Evolutionary conservation across 2,113 vertebrate species (phyloP), one percentile per base, ranked within the genome.

Genomic region (Microtus richardsoni): DNA sequence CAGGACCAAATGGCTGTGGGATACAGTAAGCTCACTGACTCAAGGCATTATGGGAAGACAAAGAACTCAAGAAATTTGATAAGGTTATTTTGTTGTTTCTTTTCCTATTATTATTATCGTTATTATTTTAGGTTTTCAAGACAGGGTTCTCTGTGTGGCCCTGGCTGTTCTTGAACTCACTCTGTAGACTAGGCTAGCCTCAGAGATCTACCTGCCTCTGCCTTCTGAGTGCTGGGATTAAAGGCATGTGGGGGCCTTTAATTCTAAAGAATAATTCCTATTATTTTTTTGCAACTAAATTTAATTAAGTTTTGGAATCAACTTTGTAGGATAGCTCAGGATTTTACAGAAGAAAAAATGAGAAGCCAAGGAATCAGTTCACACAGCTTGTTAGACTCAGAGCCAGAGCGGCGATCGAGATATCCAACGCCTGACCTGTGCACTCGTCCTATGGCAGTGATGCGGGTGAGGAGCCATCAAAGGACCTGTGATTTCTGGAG

Each of bases 1-100:
- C 91, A n/a, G 91, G 47, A 94, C 92, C 95, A 97, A 94, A 96
- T 96, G 93, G 68, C 78, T 97, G 87, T 84, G 54, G 70, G 88
- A 80, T 77, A 83, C 11, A 52, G 71, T 70, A 80, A 94, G 58
- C 9, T 28, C n/a, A 75, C 30, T 52, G 58, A 93, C 39, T 90
- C 52, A 84, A 85, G 66, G 11, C 36, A 49, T 33, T 19, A 62
- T 11, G 30, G 80, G 87, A 97, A 84, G 60, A 30, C 30, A 88
- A 83, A 89, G 77, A n/a, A 77, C 14, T 82, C 66, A 44, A 91
- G 74, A 90, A 94, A 33, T 36, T 85, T 74, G 54, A 68, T 47
- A 75, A 83, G 33, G 71, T 86, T 93, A 78, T 88, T 84, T 91
- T 74, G 36, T 39, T 58, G 73, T 80, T 87, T 47, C 10, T 58